Base-by-base conservation (phyloP, 2,797 vertebrate species). In the Lagocephalus sceleratus region DNA sequence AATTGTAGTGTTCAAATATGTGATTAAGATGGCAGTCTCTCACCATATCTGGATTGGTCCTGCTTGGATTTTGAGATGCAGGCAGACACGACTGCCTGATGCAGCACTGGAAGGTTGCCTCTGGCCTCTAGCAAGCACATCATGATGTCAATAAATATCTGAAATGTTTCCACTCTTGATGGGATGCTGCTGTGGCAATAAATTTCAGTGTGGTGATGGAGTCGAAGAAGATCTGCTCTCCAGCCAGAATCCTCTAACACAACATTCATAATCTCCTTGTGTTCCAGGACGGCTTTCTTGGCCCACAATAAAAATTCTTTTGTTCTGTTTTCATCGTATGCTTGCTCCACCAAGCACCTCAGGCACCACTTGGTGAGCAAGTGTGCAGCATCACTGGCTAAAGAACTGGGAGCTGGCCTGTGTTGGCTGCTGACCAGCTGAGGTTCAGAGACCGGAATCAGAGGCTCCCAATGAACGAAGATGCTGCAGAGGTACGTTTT, bases 381-480 rank as follows among this genome's bases (percentile, higher is more conserved):
- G 2, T 67, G 76, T 0, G 79, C 41, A 0, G 82, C 70, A 0
- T 89, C 81, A 0, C 51, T 16, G 16, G 70, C 65, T 14, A 90
- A 63, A 20, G 25, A 3, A 1, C 14, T n/a, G 0, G 69, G 20
- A 47, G 83, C 59, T 0, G 21, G 17, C 26, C 75, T 48, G 0
- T 51, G 60, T 5, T 0, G 55, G 26, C 52, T 66, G 57, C 29
- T 45, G 1, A 9, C 20, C 5, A 20, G 19, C 26, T 71, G 62
- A 0, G 55, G 39, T 63, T 65, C 61, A 59, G 65, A 38, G 41
- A 52, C 50, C 23, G 5, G 41, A 48, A 57, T 1, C 16, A 48
- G 62, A 0, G 92, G 92, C 40, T 89, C 79, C 94, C 94, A 96
- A 2, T 93, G 88, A 44, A 85, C 73, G 49, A 97, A 78, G 51